These are phyloP conservation scores for Diplazon laetatorius DNA, from an alignment of 2,888 invertebrate genomes.

Conservation along the genomic window DNA sequence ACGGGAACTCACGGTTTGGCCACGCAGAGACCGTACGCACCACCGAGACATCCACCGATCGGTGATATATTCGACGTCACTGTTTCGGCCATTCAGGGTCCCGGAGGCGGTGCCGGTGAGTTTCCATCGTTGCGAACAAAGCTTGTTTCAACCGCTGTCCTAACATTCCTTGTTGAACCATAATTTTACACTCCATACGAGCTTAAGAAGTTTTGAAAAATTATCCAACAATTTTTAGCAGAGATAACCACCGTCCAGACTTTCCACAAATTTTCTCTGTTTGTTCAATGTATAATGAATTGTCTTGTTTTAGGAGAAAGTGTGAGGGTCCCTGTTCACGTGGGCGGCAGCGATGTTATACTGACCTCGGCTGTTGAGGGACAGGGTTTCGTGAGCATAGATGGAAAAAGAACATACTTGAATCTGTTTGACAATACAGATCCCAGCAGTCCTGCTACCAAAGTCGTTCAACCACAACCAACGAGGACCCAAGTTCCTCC, in stretches of 20 bases:
- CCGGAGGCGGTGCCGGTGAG: slow-evolving; percentile 84
- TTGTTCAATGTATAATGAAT: background rate
- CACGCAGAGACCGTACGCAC: slow-evolving; percentile 83
- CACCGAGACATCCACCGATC: slow-evolving; percentile 81
- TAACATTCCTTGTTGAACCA: too few species aligned
- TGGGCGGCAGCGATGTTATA: slow-evolving; percentile 87
- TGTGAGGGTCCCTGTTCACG: slow-evolving; percentile 76
- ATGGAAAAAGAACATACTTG: slow-evolving; percentile 94
- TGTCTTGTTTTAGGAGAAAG: slow-evolving; percentile 71
- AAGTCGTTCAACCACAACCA: slow-evolving; percentile 76
- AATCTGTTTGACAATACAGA: slow-evolving; percentile 90
- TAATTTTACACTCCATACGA: too few species aligned
- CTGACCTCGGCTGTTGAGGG: slow-evolving; percentile 89
- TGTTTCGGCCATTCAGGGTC: slow-evolving; percentile 93
- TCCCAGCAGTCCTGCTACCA: slow-evolving; percentile 77
- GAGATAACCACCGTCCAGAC: too few species aligned
- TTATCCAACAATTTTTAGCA: too few species aligned
- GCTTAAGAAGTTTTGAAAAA: too few species aligned
- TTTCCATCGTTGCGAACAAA: too few species aligned
- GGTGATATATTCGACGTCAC: slow-evolving; percentile 95
- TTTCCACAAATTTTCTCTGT: background rate
- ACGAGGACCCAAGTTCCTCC: slow-evolving; percentile 80
- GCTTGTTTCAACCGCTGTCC: too few species aligned
- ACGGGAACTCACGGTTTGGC: slow-evolving; percentile 81
- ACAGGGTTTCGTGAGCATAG: slow-evolving; percentile 95